Percentiles rank a stretch among this genome's conserved stretches.
Evolutionary conservation across 2,113 vertebrate species (phyloP).

Genomic region (Corythornis vintsioides): DNA sequence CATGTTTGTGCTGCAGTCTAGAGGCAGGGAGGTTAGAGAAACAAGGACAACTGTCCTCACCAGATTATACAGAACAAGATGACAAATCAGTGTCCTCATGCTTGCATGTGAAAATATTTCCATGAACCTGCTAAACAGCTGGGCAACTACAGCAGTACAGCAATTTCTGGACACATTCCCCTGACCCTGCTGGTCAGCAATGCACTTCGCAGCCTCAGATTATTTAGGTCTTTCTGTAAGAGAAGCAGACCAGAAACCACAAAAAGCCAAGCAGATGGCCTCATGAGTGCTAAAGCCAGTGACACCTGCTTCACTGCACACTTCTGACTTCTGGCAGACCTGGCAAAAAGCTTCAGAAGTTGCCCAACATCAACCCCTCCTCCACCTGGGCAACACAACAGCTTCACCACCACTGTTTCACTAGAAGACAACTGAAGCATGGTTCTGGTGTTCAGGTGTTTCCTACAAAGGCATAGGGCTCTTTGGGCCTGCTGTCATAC

Average conservation of each 20-base stretch:
- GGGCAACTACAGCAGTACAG: neutral
- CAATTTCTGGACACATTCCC: neutral
- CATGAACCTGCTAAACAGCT: neutral
- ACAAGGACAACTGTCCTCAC: neutral
- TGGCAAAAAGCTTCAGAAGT: neutral
- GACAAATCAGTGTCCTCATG: neutral
- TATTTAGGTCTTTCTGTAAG: neutral
- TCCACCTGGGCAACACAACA: accelerated
- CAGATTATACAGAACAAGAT: neutral
- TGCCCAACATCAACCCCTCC: neutral
- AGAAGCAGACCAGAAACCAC: neutral
- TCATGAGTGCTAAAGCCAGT: neutral
- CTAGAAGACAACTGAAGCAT: neutral
- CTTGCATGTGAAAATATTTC: neutral
- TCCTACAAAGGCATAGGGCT: neutral
- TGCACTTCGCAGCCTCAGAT: neutral
- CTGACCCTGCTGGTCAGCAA: neutral
- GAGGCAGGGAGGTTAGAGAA: neutral
- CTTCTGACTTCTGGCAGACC: neutral
- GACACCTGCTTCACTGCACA: neutral
- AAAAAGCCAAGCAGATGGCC: neutral
- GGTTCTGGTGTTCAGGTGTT: neutral
- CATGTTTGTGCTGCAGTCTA: neutral
- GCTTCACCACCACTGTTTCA: neutral
- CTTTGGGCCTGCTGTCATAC: too few relatives aligned